phyloP scores from a whole-genome alignment of 2,113 vertebrate genomes.

The Leucoraja erinaceus region DNA sequence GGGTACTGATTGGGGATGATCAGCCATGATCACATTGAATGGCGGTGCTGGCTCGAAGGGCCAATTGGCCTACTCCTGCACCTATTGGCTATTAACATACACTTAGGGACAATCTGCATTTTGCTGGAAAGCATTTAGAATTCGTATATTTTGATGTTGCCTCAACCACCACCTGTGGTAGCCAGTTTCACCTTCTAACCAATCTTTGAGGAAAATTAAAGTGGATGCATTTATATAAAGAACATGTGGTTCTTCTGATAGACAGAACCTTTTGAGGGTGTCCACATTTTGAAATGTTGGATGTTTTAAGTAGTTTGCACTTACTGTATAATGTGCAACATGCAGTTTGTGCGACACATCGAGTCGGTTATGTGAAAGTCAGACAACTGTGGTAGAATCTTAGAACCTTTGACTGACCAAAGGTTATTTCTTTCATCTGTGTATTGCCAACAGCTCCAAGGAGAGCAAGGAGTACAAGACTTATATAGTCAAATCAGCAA shows the following conservation, averaged over 20 bases:
- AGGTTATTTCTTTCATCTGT: background rate
- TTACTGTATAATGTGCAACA: background rate
- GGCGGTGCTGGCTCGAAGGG: too few species aligned
- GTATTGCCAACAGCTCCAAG: background rate
- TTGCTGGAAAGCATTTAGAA: too few species aligned
- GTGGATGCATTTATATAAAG: background rate
- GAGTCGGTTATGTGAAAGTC: background rate
- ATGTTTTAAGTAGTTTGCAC: background rate
- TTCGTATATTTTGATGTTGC: background rate
- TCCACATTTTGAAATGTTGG: background rate
- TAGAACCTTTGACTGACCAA: background rate
- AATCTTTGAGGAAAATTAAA: background rate
- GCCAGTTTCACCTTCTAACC: background rate
- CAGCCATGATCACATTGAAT: too few species aligned
- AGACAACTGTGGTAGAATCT: background rate
- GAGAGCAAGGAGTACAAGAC: background rate
- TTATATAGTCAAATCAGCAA: background rate
- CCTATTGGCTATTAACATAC: too few species aligned
- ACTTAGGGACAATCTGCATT: too few species aligned
- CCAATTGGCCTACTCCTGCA: too few species aligned
- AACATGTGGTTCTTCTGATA: background rate
- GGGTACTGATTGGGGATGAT: too few species aligned
- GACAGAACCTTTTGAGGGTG: background rate
- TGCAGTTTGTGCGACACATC: background rate
- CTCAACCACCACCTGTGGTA: background rate